Evolutionary conservation across 2,888 invertebrate species (phyloP).

Genomic region (Temnothorax ravouxi): DNA sequence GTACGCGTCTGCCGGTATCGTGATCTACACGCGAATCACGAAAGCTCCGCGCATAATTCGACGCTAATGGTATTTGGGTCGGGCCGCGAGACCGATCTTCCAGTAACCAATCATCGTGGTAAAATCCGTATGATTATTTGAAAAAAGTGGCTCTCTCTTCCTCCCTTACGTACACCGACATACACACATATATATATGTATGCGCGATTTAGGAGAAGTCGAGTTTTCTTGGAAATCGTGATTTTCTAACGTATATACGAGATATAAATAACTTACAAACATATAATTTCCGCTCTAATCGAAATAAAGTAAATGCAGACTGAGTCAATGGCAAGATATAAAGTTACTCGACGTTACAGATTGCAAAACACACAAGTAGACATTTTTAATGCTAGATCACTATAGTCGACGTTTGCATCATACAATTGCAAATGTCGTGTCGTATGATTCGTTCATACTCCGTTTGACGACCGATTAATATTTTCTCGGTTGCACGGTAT

Average conservation of each 20-base stretch:
- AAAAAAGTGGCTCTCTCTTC: not conserved
- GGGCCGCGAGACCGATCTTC: conserved; percentile 50
- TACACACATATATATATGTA: not conserved
- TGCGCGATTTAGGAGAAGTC: not conserved
- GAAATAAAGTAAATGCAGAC: not conserved
- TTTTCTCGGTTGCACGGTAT: conserved; percentile 56
- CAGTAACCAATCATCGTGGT: conserved; percentile 12
- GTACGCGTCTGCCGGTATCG: conserved; percentile 70
- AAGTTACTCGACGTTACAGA: not conserved
- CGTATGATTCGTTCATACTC: conserved; percentile 32
- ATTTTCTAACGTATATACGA: not conserved
- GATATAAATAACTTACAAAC: not conserved
- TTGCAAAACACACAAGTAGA: not conserved
- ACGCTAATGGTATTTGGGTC: conserved; percentile 75
- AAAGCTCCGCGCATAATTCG: conserved; percentile 66
- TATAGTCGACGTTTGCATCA: not conserved
- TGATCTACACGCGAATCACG: conserved; percentile 75
- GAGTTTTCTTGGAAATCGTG: not conserved
- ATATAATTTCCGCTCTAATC: not conserved
- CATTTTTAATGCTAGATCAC: not conserved
- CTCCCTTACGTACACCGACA: not conserved
- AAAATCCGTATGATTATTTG: conserved; percentile 1
- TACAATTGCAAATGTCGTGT: not conserved
- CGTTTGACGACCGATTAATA: conserved; percentile 67
- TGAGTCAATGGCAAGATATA: not conserved